Percentiles rank a stretch among this genome's conserved stretches.
phyloP scores from a whole-genome alignment of 2,888 invertebrate species.

The Oligia latruncula region DNA sequence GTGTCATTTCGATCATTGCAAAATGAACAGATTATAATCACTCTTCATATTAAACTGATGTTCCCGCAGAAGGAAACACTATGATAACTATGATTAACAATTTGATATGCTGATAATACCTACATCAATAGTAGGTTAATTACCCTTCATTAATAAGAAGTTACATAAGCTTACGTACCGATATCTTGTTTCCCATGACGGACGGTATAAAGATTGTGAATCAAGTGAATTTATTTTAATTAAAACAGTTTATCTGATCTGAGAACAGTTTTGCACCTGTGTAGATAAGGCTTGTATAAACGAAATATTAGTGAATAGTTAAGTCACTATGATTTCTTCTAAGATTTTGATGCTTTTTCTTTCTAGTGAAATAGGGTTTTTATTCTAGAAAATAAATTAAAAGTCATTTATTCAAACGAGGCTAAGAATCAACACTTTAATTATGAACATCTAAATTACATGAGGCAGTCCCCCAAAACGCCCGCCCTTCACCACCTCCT shows the following conservation, averaged over 20 bases:
- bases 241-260: background rate
- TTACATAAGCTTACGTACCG: conserved; percentile 2
- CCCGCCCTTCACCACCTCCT: background rate
- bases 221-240: conserved; percentile 6
- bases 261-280: background rate
- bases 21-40: conserved; percentile 14
- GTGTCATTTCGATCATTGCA: background rate
- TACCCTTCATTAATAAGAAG: conserved; percentile 16
- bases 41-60: background rate
- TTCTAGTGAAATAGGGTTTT: background rate
- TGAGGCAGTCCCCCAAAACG: background rate
- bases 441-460: background rate
- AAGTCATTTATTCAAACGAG: background rate
- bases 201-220: background rate
- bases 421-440: background rate
- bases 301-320: no score
- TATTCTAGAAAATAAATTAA: background rate
- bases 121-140: conserved; percentile 13
- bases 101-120: conserved; percentile 27
- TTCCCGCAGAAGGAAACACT: conserved; percentile 10
- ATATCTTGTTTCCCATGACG: conserved; percentile 9
- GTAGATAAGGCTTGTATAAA: background rate
- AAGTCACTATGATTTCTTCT: background rate
- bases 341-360: no score
- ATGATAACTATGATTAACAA: conserved; percentile 32